These are phyloP conservation scores for Ormyrus rosae DNA, from an alignment of 2,888 invertebrate species.

Conservation along the genomic window DNA sequence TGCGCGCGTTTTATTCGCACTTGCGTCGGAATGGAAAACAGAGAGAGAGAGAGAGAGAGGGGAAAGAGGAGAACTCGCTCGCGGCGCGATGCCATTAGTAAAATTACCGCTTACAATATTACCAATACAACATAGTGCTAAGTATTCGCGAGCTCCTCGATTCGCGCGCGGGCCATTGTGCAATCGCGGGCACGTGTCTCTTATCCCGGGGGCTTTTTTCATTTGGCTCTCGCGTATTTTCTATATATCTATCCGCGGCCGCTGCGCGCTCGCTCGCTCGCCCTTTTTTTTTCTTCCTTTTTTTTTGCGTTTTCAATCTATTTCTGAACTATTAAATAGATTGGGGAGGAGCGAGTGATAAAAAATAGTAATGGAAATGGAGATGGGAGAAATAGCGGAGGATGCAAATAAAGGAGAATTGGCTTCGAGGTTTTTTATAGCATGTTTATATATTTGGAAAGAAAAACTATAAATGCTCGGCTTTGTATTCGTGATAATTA, in stretches of 20 bases:
- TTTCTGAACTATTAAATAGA: conserved; percentile 16
- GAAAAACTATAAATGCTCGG: too few relatives aligned
- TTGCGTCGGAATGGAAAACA: conserved; percentile 34
- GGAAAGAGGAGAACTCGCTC: neutral
- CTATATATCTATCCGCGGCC: neutral
- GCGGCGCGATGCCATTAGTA: conserved; percentile 71
- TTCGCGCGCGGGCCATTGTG: neutral
- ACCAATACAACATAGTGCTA: conserved; percentile 67
- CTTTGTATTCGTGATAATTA: too few relatives aligned
- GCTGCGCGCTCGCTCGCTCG: neutral
- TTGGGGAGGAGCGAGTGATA: neutral
- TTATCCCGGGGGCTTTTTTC: too few relatives aligned
- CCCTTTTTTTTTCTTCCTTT: neutral
- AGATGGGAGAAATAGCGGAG: too few relatives aligned
- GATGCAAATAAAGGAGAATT: conserved; percentile 10
- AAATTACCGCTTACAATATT: conserved; percentile 72
- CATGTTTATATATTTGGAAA: too few relatives aligned
- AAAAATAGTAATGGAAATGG: too few relatives aligned
- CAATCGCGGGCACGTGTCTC: too few relatives aligned
- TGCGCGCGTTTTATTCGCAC: conserved; percentile 38
- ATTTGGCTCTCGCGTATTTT: too few relatives aligned
- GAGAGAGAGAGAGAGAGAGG: conserved; percentile 2
- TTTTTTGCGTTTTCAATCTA: neutral
- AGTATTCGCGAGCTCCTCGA: conserved; percentile 3
- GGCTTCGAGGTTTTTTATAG: neutral